Conservation (phyloP, 2,797 vertebrate species). For the Amphiprion clarkii region DNA sequence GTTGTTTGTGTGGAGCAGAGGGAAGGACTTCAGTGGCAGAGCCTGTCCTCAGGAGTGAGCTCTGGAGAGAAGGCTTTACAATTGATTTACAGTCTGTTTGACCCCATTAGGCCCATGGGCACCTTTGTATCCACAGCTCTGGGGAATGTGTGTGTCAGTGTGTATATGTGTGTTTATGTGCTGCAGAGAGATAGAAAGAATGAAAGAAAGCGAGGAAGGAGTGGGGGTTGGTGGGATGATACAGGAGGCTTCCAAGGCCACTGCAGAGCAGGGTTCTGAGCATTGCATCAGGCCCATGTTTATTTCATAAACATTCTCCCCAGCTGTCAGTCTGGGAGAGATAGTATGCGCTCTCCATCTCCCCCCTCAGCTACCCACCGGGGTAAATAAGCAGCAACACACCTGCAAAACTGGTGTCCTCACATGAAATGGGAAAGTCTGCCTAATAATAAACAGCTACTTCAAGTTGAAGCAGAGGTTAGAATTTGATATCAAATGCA, state of each 20-base stretch:
- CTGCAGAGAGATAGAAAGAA: conserved; percentile 56
- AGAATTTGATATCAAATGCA: conserved; percentile 31
- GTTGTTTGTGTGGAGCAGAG: conserved; percentile 26
- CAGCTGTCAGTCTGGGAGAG: conserved; percentile 80
- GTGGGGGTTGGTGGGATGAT: conserved; percentile 49
- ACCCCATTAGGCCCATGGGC: conserved; percentile 78
- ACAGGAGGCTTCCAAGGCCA: conserved; percentile 76
- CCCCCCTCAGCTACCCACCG: conserved; percentile 63
- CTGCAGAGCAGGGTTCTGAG: conserved; percentile 71
- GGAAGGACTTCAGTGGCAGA: conserved; percentile 47
- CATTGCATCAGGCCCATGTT: conserved; percentile 84
- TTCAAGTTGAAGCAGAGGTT: conserved; percentile 21
- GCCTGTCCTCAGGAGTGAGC: conserved; percentile 50
- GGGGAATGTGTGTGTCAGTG: conserved; percentile 69
- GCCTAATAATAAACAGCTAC: conserved; percentile 52
- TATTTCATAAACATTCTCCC: conserved; percentile 83
- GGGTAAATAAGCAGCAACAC: conserved; percentile 76
- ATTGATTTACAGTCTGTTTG: conserved; percentile 80
- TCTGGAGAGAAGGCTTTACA: conserved; percentile 61
- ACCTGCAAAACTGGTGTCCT: conserved; percentile 70
- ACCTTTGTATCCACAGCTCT: conserved; percentile 79
- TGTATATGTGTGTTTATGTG: conserved; percentile 56
- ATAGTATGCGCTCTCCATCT: conserved; percentile 45
- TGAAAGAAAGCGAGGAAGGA: conserved; percentile 54
- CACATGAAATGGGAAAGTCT: conserved; percentile 43